Percentiles rank a stretch among this genome's conserved stretches.
These are phyloP conservation scores for Xanthia togata DNA, from an alignment of 2,888 invertebrate species.

Conservation along the genomic window DNA sequence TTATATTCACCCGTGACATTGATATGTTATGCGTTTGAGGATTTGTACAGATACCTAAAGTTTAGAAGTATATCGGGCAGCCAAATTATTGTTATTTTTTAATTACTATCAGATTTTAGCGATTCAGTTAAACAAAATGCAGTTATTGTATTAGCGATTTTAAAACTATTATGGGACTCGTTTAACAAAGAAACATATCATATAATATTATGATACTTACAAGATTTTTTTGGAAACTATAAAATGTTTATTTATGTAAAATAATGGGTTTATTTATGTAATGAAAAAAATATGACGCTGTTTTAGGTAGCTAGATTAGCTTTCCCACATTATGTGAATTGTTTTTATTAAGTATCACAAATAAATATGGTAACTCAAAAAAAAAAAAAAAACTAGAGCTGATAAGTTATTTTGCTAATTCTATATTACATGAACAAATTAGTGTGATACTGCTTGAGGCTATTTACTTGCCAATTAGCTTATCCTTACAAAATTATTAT, in stretches of 20 bases:
- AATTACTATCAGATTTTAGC: slow-evolving; percentile 2
- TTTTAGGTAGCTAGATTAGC: slow-evolving; percentile 60
- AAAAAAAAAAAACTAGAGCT: slow-evolving; percentile 25
- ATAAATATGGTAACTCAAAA: slow-evolving; percentile 27
- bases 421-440: slow-evolving; percentile 33
- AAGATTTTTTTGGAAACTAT: slow-evolving; percentile 11
- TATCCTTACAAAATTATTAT: slow-evolving; percentile 33
- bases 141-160: slow-evolving; percentile 20
- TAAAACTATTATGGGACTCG: slow-evolving; percentile 28
- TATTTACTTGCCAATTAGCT: slow-evolving; percentile 51
- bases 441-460: slow-evolving; percentile 42
- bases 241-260: slow-evolving; percentile 29
- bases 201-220: slow-evolving; percentile 40
- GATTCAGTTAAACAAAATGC: background rate
- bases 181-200: slow-evolving; percentile 58
- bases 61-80: slow-evolving; percentile 24
- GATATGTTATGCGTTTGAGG: background rate
- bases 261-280: slow-evolving; percentile 18
- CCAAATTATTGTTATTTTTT: slow-evolving; percentile 22
- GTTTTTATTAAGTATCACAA: slow-evolving; percentile 10
- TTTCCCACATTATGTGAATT: slow-evolving; percentile 35
- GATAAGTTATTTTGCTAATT: slow-evolving; percentile 28
- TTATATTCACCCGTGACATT: background rate
- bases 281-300: slow-evolving; percentile 13
- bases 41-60: slow-evolving; percentile 22